Evolutionary conservation across 2,888 invertebrate species (phyloP), one percentile per base, ranked within the genome.

Genomic region (Netelia virgata): DNA sequence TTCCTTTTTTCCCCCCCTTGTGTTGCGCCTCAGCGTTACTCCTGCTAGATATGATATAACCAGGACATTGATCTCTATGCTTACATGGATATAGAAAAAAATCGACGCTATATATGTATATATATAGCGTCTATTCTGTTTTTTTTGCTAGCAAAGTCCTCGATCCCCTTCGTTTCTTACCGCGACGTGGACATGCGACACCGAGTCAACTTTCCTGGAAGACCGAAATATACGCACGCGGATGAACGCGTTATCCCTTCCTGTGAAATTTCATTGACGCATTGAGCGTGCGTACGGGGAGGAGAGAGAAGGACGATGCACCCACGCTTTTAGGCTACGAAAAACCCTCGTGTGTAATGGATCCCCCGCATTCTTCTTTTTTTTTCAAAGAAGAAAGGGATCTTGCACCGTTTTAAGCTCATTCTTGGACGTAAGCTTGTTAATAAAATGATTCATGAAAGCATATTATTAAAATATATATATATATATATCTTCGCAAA

Each of bases 201-300:
- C 85, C 85, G 63, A 70, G 79, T 82, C 82, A 82, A 85, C 82
- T 82, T 85, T 85, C 68, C 75, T 79, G 68, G 82, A 85, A 82
- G 82, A 82, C 75, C 79, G 82, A 72, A 64, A 68, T 55, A 81
- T 79, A 82, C 77, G 77, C 85, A 82, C 68, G 75, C 76, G 76
- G 82, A 69, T 82, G 82, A 85, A 61, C 76, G 85, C 85, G 83
- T 75, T 79, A 55, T 75, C 53, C 75, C 70, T 75, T 28, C 72
- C 72, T 53, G 78, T 68, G 75, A 76, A 82, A 76, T 82, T 82
- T 85, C 72, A 82, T 79, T 73, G 82, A 85, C 85, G 75, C 85
- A 69, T 18, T 14, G 61, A 61, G 61, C 10, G 61, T 23, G 14
- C 10, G 14, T 14, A 20, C 5, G 2, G 3, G 61, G 23, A n/a